Conservation (phyloP, 2,797 vertebrate species). For the Cephalopachus bancanus region DNA sequence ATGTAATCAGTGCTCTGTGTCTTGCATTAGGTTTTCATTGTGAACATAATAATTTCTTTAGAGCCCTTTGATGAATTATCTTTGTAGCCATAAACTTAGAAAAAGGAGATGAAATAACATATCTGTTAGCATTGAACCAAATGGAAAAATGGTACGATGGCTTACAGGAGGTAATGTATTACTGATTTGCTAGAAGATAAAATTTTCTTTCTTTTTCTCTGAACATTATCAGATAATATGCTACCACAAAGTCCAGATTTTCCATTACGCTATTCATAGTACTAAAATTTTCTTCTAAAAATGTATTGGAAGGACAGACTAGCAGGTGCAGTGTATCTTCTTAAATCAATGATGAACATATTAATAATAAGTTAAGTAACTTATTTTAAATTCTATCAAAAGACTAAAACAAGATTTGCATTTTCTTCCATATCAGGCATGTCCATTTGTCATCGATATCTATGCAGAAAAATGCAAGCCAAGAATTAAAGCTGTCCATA, state of each 20-base stretch:
- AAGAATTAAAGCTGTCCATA: slow-evolving; percentile 89
- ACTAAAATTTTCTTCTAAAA: slow-evolving; percentile 22
- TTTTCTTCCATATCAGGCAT: slow-evolving; percentile 90
- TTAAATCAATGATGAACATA: slow-evolving; percentile 8
- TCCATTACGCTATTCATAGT: neutral
- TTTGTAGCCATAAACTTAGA: slow-evolving; percentile 51
- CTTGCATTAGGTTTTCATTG: slow-evolving; percentile 15
- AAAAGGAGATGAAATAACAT: slow-evolving; percentile 17
- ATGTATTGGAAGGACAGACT: neutral
- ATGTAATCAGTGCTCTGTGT: neutral
- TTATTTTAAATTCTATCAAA: slow-evolving; percentile 55
- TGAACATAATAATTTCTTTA: slow-evolving; percentile 15
- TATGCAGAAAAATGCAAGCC: slow-evolving; percentile 91
- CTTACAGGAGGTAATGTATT: neutral
- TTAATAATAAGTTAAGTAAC: neutral
- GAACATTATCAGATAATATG: neutral
- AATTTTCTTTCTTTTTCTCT: slow-evolving; percentile 26
- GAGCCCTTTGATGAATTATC: neutral
- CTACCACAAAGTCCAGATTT: neutral
- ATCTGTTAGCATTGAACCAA: slow-evolving; percentile 1
- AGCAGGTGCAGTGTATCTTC: neutral
- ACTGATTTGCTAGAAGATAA: neutral
- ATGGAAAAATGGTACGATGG: neutral
- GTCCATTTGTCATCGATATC: slow-evolving; percentile 93
- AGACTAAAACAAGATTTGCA: slow-evolving; percentile 43